Base-by-base conservation (phyloP, 2,888 invertebrate species). In the Eristalinus sepulchralis region DNA sequence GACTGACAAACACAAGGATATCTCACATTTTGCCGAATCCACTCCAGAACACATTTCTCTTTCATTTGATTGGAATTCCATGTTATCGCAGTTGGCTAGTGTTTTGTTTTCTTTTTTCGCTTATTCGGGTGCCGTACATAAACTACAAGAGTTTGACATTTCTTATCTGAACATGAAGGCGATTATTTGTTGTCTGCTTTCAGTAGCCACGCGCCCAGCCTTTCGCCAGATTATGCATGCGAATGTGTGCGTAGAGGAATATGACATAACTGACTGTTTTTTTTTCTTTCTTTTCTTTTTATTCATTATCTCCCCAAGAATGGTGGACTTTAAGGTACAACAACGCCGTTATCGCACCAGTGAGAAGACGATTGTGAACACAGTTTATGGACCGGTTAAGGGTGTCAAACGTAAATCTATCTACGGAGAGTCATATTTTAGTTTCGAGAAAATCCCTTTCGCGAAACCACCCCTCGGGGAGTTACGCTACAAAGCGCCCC, bases 401-500 rank as follows among this genome's bases (percentile, higher is more conserved):
- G 92, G 92, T 0, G 91, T 91, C n/a, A 92, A 92, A 86, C 90
- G 92, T 0, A 91, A 91, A 87, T 91, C 92, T 27, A 90, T 92
- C 55, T 92, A 92, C 77, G 91, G 92, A 10, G 90, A 92, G 73
- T 88, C 91, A 2, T 92, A 91, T 75, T 92, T 91, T 36, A 92
- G 92, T 55, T 92, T 92, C 82, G 92, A 92, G 88, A 90, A 89
- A 39, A 91, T 92, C 62, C 92, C 92, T 17, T 92, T 92, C 76
- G 92, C 92, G 17, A 90, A 91, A 81, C 92, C 92, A 17, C 92
- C 92, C 0, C 57, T 92, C 3, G 92, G 91, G 2, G 91, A 92
- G 62, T 68, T 92, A 53, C 90, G 92, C 39, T 91, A 90, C 62
- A 92, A 90, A 91, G 93, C 94, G 22, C 94, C 94, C 0, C 91